Evolutionary conservation across 1,140 invertebrate genomes (phyloP).

Genomic region (Dendrolimus punctatus): DNA sequence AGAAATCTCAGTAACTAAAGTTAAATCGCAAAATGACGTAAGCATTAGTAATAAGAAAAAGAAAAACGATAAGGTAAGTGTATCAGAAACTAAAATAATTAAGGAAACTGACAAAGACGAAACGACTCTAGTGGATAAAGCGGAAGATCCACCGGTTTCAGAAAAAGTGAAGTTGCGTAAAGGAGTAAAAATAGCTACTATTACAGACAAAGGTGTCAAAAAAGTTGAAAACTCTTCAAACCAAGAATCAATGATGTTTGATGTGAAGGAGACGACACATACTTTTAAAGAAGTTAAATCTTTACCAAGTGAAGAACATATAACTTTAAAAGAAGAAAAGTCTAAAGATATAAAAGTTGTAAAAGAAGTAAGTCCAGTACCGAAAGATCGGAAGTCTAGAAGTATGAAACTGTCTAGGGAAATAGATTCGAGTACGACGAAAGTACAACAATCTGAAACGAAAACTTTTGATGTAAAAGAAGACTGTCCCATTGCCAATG

Average conservation of each 20-base stretch:
- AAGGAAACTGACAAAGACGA: too few relatives aligned
- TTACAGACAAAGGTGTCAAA: too few relatives aligned
- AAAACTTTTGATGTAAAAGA: background rate
- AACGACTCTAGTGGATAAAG: too few relatives aligned
- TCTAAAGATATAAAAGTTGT: background rate
- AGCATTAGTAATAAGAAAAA: background rate
- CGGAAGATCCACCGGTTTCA: too few relatives aligned
- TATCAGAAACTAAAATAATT: too few relatives aligned
- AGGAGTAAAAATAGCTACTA: too few relatives aligned
- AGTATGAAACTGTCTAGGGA: constrained; percentile 1
- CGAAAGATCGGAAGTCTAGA: background rate
- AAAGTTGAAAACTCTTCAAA: too few relatives aligned
- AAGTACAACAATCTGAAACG: background rate
- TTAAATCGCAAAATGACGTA: background rate
- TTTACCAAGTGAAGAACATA: too few relatives aligned
- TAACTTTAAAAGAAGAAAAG: background rate
- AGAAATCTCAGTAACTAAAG: background rate
- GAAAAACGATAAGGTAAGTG: background rate
- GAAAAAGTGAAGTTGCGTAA: too few relatives aligned
- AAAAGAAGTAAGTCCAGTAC: constrained; percentile 1
- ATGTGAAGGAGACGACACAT: too few relatives aligned
- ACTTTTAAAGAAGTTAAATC: too few relatives aligned
- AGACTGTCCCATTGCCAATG: background rate
- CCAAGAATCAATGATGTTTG: too few relatives aligned
- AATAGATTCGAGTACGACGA: background rate